phyloP scores from a whole-genome alignment of 1,140 invertebrate genomes.

The Leucophenga varia region DNA sequence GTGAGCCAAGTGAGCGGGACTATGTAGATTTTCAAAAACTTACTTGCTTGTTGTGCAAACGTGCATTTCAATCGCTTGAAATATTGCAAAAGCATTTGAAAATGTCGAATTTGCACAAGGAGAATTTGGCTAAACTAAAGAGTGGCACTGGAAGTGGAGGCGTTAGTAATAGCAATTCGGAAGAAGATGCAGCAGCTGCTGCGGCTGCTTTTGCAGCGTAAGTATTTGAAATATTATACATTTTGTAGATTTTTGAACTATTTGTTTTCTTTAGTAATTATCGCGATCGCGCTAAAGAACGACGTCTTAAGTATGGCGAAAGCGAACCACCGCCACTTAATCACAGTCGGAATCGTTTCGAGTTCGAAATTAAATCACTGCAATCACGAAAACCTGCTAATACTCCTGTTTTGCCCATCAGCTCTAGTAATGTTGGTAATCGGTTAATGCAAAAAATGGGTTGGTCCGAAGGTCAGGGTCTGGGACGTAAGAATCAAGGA shows the following conservation, averaged over 20 bases:
- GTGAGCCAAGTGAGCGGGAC: constrained; percentile 64
- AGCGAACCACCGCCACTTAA: constrained; percentile 73
- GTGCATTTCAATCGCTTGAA: constrained; percentile 89
- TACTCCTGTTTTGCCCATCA: constrained; percentile 64
- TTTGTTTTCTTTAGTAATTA: constrained; percentile 61
- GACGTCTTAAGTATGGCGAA: constrained; percentile 91
- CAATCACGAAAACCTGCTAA: constrained; percentile 31
- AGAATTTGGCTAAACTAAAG: constrained; percentile 69
- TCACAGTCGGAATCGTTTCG: constrained; percentile 70
- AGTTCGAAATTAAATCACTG: constrained; percentile 53
- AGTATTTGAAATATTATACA: constrained; percentile 1
- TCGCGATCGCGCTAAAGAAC: constrained; percentile 93
- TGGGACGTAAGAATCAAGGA: constrained; percentile 93
- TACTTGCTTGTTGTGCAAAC: constrained; percentile 93
- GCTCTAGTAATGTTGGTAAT: constrained; percentile 87
- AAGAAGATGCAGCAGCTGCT: background rate
- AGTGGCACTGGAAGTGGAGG: too few relatives aligned
- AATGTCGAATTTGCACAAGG: constrained; percentile 93
- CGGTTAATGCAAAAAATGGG: constrained; percentile 98
- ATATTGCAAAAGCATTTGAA: constrained; percentile 88
- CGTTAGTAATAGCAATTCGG: too few relatives aligned
- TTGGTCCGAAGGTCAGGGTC: constrained; percentile 93
- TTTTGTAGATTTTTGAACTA: background rate
- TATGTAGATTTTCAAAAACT: constrained; percentile 85
- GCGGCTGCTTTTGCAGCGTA: constrained; percentile 25